Evolutionary conservation across 2,888 invertebrate species (phyloP).

Genomic region (Plemyria rubiginata): DNA sequence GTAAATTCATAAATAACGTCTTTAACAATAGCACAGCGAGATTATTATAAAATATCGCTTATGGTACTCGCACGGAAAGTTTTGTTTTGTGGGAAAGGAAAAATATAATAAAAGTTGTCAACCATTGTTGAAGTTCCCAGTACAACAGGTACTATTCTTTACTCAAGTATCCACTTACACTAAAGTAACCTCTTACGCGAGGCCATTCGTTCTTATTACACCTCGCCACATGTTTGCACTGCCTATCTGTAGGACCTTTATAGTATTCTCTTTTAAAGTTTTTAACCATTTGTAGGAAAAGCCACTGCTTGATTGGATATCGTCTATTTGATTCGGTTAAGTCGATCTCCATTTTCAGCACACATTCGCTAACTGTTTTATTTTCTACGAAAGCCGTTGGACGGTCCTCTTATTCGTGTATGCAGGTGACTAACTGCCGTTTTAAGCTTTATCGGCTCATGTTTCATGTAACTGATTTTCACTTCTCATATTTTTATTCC

Average conservation of each 20-base stretch:
- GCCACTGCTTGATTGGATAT: slow-evolving; percentile 22
- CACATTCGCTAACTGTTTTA: slow-evolving; percentile 20
- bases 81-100: slow-evolving; percentile 15
- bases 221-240: slow-evolving; percentile 33
- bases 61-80: background rate
- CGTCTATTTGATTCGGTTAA: slow-evolving; percentile 27
- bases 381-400: slow-evolving; percentile 20
- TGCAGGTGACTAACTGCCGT: slow-evolving; percentile 21
- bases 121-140: slow-evolving; percentile 40
- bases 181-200: slow-evolving; percentile 48
- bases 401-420: slow-evolving; percentile 19
- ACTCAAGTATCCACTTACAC: slow-evolving; percentile 43
- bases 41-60: no score
- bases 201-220: slow-evolving; percentile 51
- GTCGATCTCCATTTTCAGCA: slow-evolving; percentile 25
- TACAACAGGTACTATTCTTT: slow-evolving; percentile 50
- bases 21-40: no score
- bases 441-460: slow-evolving; percentile 15
- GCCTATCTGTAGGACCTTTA: slow-evolving; percentile 27
- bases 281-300: slow-evolving; percentile 35
- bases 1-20: no score
- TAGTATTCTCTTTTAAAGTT: slow-evolving; percentile 27
- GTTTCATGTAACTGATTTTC: slow-evolving; percentile 1
- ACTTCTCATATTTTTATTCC: background rate
- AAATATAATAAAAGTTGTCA: slow-evolving; percentile 42